phyloP scores from a whole-genome alignment of 1,140 invertebrate genomes.

The Neodiprion fabricii region DNA sequence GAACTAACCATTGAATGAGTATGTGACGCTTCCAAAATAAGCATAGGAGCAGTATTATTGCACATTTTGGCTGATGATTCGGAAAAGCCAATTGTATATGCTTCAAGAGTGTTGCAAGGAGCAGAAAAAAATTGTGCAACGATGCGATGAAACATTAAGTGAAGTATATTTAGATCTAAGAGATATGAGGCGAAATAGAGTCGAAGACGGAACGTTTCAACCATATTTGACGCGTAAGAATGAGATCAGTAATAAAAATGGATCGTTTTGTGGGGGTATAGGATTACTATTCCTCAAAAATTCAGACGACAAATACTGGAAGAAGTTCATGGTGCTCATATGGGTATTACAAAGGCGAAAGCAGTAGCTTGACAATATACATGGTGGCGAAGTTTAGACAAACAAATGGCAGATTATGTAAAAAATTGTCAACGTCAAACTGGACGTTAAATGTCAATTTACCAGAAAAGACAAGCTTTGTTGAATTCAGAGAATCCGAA shows the following conservation, averaged over 20 bases:
- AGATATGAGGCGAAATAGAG: conserved; percentile 22
- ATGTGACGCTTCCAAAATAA: conserved; percentile 44
- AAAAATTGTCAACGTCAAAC: conserved; percentile 28
- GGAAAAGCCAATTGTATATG: conserved; percentile 48
- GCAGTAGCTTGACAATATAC: conserved; percentile 43
- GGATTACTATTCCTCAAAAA: conserved; percentile 41
- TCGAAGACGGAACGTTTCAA: conserved; percentile 21
- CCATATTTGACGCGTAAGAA: conserved; percentile 13
- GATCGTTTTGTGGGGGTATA: conserved; percentile 42
- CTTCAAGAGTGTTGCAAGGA: conserved; percentile 33
- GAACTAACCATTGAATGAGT: conserved; percentile 36
- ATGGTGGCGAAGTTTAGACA: conserved; percentile 51
- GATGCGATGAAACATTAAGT: conserved; percentile 25
- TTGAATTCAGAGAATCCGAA: conserved; percentile 39
- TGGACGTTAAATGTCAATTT: conserved; percentile 32
- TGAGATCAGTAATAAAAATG: conserved; percentile 37
- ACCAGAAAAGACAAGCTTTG: conserved; percentile 25
- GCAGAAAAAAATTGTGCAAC: conserved; percentile 38
- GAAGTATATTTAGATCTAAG: conserved; percentile 30
- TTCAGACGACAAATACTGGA: conserved; percentile 36
- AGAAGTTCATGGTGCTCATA: conserved; percentile 35
- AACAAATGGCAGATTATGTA: conserved; percentile 42
- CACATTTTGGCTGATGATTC: conserved; percentile 31
- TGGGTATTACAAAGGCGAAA: conserved; percentile 48
- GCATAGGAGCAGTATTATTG: conserved; percentile 49